Base-by-base conservation (phyloP, 2,888 invertebrate genomes). In the Spilarctia lutea region DNA sequence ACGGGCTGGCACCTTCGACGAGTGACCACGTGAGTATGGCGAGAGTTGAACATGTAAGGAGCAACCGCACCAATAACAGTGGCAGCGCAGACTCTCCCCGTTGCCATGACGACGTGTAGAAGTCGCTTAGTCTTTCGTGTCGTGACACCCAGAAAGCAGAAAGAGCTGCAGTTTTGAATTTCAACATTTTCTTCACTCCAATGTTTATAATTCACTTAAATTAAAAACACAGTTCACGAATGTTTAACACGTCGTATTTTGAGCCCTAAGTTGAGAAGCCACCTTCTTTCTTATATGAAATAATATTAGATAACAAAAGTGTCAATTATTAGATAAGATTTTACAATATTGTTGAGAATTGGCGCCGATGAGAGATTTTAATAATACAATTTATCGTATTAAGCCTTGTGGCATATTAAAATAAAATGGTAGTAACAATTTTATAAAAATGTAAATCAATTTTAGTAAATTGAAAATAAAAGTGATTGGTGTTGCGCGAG, bases 81-180 rank as follows among this genome's bases (percentile, higher is more conserved):
- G 94, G 94, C 39, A 93, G 75, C 16, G 94, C 86, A 0, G 94
- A 92, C 27, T 94, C 94, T 65, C 94, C 94, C 27, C 89, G 90
- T 86, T 95, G 95, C 94, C 94, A 95, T 92, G 95, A 91, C 82
- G 93, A 93, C 68, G 92, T 86, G 79, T 92, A 92, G 82, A 95
- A 96, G 82, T 96, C 94, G 81, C 93, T 94, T 65, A 91, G 72
- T 82, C 85, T 91, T 39, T 93, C 94, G 80, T 93, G 88, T 20
- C 90, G 87, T 11, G 91, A 87, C 80, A 96, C 94, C 95, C 95
- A 95, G 74, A 94, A 84, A 75, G 92, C 90, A 81, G 94, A 90
- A 30, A 92, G 76, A 67, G 90, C 82, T 10, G 92, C 80, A 80
- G 79, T 85, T 84, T 91, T 91, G 90, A 87, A 89, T 92, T 94